phyloP scores from a whole-genome alignment of 2,797 vertebrate genomes.

The Rhynchonycteris naso region DNA sequence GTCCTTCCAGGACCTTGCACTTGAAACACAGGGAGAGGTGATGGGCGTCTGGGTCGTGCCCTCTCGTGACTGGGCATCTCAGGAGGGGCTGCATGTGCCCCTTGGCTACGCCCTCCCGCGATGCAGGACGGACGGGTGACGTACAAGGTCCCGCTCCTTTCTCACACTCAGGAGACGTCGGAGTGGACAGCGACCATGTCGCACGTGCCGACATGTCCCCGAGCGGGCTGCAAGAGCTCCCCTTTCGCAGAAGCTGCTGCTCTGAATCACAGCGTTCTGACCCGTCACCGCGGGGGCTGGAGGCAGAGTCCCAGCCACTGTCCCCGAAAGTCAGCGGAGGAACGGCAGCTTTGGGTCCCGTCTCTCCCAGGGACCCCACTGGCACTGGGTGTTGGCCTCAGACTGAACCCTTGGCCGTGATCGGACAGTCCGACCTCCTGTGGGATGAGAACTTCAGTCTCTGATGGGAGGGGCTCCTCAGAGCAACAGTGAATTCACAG shows the following conservation, averaged over 20 bases:
- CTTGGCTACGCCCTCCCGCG: background rate
- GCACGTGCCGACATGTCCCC: background rate
- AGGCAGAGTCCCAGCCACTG: background rate
- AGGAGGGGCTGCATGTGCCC: too few relatives aligned
- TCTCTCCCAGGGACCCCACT: background rate
- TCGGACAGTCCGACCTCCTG: background rate
- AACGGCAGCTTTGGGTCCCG: background rate
- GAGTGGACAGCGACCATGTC: slow-evolving; percentile 14
- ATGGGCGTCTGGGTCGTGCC: background rate
- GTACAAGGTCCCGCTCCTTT: background rate
- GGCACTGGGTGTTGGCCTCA: background rate
- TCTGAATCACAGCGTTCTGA: slow-evolving; percentile 20
- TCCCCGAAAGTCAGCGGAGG: background rate
- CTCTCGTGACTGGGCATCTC: background rate
- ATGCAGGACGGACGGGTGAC: background rate
- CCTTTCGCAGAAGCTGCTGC: background rate
- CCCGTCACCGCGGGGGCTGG: background rate
- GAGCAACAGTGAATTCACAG: background rate
- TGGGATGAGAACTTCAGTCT: background rate
- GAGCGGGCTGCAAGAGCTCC: background rate
- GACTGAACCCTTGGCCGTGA: background rate
- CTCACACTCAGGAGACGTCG: background rate
- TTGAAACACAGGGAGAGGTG: background rate
- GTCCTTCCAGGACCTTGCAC: background rate
- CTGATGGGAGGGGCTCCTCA: background rate